phyloP scores from a whole-genome alignment of 2,113 vertebrate species.

The Mesoclemmys tuberculata region DNA sequence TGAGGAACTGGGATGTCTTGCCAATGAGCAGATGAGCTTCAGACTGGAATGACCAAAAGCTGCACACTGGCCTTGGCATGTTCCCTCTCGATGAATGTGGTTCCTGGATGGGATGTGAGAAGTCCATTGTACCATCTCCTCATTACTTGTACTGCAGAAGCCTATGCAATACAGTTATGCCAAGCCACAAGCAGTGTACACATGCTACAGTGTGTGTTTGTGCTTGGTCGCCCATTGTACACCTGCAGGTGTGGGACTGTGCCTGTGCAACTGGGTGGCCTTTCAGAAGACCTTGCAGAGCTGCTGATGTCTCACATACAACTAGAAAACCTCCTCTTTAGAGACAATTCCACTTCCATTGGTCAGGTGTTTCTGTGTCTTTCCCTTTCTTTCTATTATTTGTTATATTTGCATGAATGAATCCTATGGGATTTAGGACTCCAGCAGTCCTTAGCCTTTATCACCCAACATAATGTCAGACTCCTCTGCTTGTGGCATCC shows the following conservation, averaged over 20 bases:
- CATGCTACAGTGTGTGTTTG: neutral
- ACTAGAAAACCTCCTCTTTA: neutral
- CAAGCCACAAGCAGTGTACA: neutral
- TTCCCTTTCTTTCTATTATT: neutral
- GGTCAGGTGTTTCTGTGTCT: neutral
- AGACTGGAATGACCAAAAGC: neutral
- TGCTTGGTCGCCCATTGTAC: neutral
- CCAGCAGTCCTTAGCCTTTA: neutral
- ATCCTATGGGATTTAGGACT: neutral
- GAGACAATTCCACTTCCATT: neutral
- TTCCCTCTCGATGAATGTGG: neutral
- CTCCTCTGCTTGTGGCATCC: neutral
- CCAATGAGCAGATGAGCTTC: neutral
- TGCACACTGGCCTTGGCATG: too few species aligned
- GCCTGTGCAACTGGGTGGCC: neutral
- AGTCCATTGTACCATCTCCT: rapidly evolving
- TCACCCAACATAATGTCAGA: neutral
- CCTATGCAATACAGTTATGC: neutral
- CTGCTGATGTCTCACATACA: neutral
- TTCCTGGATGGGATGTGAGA: neutral
- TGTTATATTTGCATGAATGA: rapidly evolving
- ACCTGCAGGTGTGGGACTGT: neutral
- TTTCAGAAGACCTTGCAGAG: neutral
- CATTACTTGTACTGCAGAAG: neutral
- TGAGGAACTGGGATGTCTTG: rapidly evolving